Evolutionary conservation across 1,140 invertebrate species (phyloP), one percentile per base, ranked within the genome.

Genomic region (Drosophila ohnishii): DNA sequence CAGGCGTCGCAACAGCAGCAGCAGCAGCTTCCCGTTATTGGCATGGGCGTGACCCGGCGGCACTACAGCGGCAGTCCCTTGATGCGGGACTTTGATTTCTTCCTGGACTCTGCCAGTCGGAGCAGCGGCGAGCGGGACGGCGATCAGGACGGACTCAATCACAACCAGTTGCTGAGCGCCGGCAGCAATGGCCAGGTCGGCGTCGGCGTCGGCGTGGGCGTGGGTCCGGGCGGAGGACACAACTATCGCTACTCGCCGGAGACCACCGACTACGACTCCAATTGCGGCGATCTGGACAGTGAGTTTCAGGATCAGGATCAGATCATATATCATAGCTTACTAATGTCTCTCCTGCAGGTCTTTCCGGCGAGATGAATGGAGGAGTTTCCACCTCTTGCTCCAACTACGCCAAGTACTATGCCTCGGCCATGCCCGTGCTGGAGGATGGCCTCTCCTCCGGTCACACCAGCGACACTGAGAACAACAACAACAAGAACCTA

Each of bases 361-460:
- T 91, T 13, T 91, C 90, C 0, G 90, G 90, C 7, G 91, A 92
- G 53, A 86, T 91, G 55, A 92, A 91, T 60, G 91, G 88, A n/a
- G 69, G 80, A 6, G 83, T 91, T 14, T 90, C 90, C 14, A 90
- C 86, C 10, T 91, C 85, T 8, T 90, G 90, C 35, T 91, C 90
- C 2, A 91, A 91, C 57, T 91, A 91, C 56, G 89, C 90, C 35
- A 91, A 91, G 51, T 91, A 85, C 64, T 90, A 91, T 69, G 78
- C 91, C 16, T 90, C 91, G 16, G 90, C 96, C 71, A 97, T 99
- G 96, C 98, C 98, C 1, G 95, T 98, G 7, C 94, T 99, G 8
- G 98, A 99, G 92, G 98, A 99, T 92, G 98, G 98, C 71, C 90
- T 99, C 79, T 95, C 97, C 50, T 97, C 96, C 16, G 97, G 97